Percentiles rank a stretch among this genome's conserved stretches.
phyloP scores from a whole-genome alignment of 1,140 invertebrate species.

The Bombus turneri region DNA sequence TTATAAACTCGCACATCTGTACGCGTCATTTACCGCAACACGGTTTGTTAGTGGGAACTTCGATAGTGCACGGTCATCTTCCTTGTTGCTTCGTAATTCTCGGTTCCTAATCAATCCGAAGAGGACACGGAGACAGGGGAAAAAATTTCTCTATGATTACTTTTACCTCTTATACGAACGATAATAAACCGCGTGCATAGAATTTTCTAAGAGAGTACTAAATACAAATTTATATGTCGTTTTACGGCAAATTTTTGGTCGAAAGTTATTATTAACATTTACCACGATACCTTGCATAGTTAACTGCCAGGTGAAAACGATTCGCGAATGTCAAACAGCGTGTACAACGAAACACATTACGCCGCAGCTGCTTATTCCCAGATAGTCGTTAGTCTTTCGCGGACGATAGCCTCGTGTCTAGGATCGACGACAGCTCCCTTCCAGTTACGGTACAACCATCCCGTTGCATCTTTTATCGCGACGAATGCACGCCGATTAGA shows the following conservation, averaged over 20 bases:
- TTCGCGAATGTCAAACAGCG: constrained; percentile 18
- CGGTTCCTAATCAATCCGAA: not conserved
- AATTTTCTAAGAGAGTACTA: not conserved
- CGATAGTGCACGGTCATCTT: not conserved
- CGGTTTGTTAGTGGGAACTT: not conserved
- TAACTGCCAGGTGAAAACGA: not conserved
- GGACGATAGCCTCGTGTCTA: constrained; percentile 17
- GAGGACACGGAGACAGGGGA: not conserved
- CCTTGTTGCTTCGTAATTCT: not conserved
- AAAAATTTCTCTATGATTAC: not conserved
- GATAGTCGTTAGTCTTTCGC: constrained; percentile 61
- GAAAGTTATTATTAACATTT: not conserved
- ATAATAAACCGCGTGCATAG: not conserved
- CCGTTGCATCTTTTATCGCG: constrained; percentile 58
- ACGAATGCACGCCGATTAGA: constrained; percentile 53
- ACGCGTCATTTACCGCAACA: not conserved
- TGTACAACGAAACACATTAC: constrained; percentile 33
- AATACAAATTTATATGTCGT: not conserved
- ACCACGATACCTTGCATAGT: not conserved
- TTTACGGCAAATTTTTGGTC: not conserved
- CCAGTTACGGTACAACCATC: not conserved
- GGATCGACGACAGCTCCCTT: constrained; percentile 36
- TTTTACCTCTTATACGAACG: too few relatives aligned
- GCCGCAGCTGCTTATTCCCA: constrained; percentile 35
- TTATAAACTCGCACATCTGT: not conserved